Conservation (phyloP, 2,113 vertebrate species). For the Colistium nudipinnis region DNA sequence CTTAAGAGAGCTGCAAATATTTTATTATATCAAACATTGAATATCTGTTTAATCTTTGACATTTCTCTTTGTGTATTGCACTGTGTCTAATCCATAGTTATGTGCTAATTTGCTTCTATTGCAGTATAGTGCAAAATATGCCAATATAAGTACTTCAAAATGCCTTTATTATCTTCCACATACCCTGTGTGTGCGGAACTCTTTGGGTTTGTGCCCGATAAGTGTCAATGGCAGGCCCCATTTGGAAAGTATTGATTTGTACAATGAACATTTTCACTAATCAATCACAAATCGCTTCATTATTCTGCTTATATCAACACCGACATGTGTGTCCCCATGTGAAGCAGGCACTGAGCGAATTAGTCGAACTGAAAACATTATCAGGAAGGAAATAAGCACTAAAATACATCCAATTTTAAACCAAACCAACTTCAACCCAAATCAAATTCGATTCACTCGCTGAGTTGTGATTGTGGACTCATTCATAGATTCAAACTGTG, state of each 20-base stretch:
- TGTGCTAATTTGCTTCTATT: background rate
- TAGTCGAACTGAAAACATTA: background rate
- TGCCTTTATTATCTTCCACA: background rate
- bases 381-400: background rate
- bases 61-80: background rate
- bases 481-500: background rate
- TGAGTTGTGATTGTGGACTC: background rate
- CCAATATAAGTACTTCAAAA: background rate
- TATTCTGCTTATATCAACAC: constrained; percentile 7
- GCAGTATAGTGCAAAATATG: background rate
- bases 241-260: constrained; percentile 43
- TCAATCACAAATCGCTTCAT: constrained; percentile 38
- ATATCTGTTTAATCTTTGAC: background rate
- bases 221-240: constrained; percentile 18
- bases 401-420: background rate
- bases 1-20: background rate
- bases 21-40: background rate
- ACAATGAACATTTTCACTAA: constrained; percentile 22
- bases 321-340: background rate
- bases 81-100: background rate
- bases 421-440: background rate
- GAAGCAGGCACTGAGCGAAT: background rate
- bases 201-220: background rate
- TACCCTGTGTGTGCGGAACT: background rate
- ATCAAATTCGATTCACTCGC: background rate